Conservation (phyloP, 2,797 vertebrate genomes). For the Paratrypauchen microcephalus region DNA sequence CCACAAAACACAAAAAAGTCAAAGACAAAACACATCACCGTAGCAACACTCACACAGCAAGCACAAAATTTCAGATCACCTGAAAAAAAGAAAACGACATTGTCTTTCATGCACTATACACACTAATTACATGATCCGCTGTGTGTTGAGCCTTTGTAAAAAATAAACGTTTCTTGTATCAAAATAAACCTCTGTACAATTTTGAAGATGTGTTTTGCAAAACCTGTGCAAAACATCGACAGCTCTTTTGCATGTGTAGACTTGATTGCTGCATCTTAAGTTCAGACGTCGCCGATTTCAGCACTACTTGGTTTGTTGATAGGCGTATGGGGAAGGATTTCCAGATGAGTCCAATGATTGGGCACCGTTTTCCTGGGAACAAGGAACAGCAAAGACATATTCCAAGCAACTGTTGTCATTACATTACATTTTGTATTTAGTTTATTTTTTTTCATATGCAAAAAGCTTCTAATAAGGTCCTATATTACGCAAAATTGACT, state of each 20-base stretch:
- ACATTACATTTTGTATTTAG: neutral
- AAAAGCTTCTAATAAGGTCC: too few species aligned
- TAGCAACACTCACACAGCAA: constrained; percentile 95
- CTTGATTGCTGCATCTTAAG: constrained; percentile 91
- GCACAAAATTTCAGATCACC: constrained; percentile 85
- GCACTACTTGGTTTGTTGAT: constrained; percentile 97
- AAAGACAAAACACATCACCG: constrained; percentile 87
- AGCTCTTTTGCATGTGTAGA: constrained; percentile 89
- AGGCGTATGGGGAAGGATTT: constrained; percentile 94
- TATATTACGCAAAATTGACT: too few species aligned
- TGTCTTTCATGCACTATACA: constrained; percentile 87
- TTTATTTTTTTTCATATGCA: too few species aligned
- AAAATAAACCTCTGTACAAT: constrained; percentile 94
- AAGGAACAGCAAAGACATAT: constrained; percentile 38
- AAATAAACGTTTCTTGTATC: constrained; percentile 88
- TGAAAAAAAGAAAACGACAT: constrained; percentile 79
- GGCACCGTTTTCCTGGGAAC: constrained; percentile 87
- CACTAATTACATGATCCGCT: constrained; percentile 82
- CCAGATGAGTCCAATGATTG: constrained; percentile 90
- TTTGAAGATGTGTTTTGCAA: constrained; percentile 94
- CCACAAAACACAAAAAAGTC: constrained; percentile 85
- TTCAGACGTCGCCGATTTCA: constrained; percentile 85
- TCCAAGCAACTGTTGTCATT: neutral
- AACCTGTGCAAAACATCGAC: constrained; percentile 94
- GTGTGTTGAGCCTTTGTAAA: constrained; percentile 87